Base-by-base conservation (phyloP, 2,113 vertebrate species). In the Gymnorhina tibicen region DNA sequence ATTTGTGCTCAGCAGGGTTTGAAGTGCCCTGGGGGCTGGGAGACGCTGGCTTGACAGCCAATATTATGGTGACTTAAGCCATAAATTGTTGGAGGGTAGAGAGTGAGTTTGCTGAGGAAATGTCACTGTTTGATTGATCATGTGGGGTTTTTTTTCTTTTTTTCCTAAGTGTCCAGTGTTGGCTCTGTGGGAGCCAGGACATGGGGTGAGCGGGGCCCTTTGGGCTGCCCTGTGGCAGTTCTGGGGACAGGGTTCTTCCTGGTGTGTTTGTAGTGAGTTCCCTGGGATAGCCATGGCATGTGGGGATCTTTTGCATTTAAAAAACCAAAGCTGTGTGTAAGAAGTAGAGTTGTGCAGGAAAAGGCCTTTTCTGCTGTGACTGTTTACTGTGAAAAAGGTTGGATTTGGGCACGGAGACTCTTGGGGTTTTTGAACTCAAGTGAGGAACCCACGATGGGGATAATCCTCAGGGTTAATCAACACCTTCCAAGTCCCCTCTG, bases 11-110 rank as follows among this genome's bases (percentile, higher is more conserved):
- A 24, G 77, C 81, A 50, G 32, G 67, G 74, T 85, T 82, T 96
- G 94, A 95, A 89, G 68, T 87, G 93, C 95, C 89, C 93, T 85
- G 53, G 58, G 68, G 96, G 94, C 91, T 92, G 84, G 79, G 63
- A 95, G 94, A 63, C 87, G 89, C 67, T 26, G 91, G 8, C 37
- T 95, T 97, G 96, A 95, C 91, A 96, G 90, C 89, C 89, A 83
- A 41, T 94, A 93, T 93, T 96, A 88, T 28, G 92, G 96, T 79
- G 95, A 80, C 88, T 97, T 97, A 96, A 97, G 94, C 94, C 91
- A 95, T 97, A 97, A 97, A 97, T 96, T 96, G 94, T 97, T 93
- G 88, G 85, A 83, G 85, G 78, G 41, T 28, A 85, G 85, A 70
- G 44, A 69, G 69, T 24, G 84, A 72, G 82, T 79, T 91, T 91